These are phyloP conservation scores for Gonioctena quinquepunctata DNA, from an alignment of 1,140 invertebrate species.

Conservation along the genomic window DNA sequence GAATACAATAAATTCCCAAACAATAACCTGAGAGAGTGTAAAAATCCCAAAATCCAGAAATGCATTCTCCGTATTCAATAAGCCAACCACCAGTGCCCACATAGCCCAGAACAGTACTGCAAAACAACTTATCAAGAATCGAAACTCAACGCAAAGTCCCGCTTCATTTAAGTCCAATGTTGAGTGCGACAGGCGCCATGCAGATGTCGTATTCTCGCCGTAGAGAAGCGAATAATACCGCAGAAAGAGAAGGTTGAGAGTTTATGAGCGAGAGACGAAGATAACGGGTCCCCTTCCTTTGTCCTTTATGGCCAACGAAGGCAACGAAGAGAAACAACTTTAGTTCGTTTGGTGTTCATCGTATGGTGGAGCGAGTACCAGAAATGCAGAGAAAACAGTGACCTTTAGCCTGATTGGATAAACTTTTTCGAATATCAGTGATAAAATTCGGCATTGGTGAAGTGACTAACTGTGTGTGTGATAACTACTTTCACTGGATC, in stretches of 20 bases:
- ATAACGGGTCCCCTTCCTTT: conserved; percentile 3
- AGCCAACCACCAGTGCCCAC: not conserved
- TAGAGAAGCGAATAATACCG: not conserved
- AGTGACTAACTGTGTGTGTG: no score
- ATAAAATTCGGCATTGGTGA: no score
- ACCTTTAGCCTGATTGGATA: not conserved
- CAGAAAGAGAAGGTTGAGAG: not conserved
- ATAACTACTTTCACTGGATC: not conserved
- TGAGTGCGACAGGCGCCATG: not conserved
- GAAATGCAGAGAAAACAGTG: not conserved
- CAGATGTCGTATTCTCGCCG: not conserved
- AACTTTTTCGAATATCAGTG: not conserved
- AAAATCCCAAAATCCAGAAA: conserved; percentile 6
- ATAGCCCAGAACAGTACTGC: not conserved
- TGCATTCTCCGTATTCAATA: not conserved
- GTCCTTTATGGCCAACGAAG: not conserved
- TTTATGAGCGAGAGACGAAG: not conserved
- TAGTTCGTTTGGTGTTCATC: not conserved
- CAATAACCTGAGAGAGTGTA: not conserved
- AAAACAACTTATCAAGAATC: not conserved
- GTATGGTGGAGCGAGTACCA: not conserved
- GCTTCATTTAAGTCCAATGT: not conserved
- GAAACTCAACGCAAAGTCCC: not conserved
- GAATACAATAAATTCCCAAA: no score
- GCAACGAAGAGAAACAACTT: not conserved